Evolutionary conservation across 2,888 invertebrate species (phyloP).

Genomic region (Erebia ligea): DNA sequence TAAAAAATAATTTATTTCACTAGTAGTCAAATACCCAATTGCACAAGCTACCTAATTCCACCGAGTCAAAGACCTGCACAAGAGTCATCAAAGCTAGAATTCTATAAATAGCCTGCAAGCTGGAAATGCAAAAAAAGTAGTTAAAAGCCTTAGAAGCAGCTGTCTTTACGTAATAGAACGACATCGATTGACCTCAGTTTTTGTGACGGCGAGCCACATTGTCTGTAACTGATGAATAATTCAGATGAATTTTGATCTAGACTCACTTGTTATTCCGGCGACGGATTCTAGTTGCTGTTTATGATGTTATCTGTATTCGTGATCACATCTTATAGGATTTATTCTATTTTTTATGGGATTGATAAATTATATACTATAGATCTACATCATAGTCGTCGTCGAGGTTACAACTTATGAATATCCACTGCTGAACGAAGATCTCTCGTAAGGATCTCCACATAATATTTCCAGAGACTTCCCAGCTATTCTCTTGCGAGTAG

Average conservation of each 20-base stretch:
- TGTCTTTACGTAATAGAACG: slow-evolving; percentile 8
- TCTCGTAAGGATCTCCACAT: too few relatives aligned
- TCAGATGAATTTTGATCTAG: slow-evolving; percentile 60
- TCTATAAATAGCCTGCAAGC: slow-evolving; percentile 2
- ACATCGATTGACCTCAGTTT: slow-evolving; percentile 38
- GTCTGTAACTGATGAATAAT: slow-evolving; percentile 57
- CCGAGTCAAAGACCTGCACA: not conserved
- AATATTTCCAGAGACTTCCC: too few relatives aligned
- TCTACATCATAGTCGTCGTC: too few relatives aligned
- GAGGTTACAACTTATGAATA: too few relatives aligned
- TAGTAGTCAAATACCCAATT: too few relatives aligned
- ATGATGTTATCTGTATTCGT: not conserved
- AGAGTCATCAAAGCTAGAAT: slow-evolving; percentile 2
- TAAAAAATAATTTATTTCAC: too few relatives aligned
- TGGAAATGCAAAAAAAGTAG: slow-evolving; percentile 1
- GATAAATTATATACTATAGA: too few relatives aligned
- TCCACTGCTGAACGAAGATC: too few relatives aligned
- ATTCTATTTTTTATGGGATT: too few relatives aligned
- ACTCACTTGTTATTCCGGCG: slow-evolving; percentile 34
- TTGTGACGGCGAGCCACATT: slow-evolving; percentile 28
- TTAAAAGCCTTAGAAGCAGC: not conserved
- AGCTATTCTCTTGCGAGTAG: too few relatives aligned
- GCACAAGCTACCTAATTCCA: too few relatives aligned
- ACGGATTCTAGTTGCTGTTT: slow-evolving; percentile 15
- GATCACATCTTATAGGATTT: not conserved